These are phyloP conservation scores for Nasonia oneida DNA, from an alignment of 2,888 invertebrate genomes.

Conservation along the genomic window DNA sequence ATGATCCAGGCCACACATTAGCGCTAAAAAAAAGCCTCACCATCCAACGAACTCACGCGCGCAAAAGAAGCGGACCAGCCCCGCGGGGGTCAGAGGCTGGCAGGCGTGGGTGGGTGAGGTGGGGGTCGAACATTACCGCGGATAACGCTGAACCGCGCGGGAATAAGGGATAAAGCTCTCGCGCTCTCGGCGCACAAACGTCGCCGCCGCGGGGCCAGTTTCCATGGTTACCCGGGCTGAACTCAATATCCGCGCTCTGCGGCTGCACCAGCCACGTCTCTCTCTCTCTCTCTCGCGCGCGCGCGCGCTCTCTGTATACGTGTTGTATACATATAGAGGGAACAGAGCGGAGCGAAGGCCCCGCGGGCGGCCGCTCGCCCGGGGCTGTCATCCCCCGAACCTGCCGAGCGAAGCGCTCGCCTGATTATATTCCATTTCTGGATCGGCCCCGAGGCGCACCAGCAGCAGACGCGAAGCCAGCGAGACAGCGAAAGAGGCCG, in stretches of 20 bases:
- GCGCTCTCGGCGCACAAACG: conserved; percentile 71
- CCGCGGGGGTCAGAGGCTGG: conserved; percentile 7
- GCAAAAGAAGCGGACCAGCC: conserved; percentile 14
- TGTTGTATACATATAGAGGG: neutral
- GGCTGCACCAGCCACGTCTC: conserved; percentile 1
- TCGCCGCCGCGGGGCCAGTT: conserved; percentile 73
- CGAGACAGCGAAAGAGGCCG: conserved; percentile 1
- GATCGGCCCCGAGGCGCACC: conserved; percentile 70
- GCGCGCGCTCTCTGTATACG: neutral
- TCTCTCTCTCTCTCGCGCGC: neutral
- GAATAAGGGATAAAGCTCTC: conserved; percentile 75
- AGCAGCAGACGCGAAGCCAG: neutral
- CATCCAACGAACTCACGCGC: neutral
- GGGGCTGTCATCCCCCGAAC: conserved; percentile 77
- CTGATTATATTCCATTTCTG: conserved; percentile 79
- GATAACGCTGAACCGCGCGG: conserved; percentile 73
- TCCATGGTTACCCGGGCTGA: conserved; percentile 76
- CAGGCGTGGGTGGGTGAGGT: conserved; percentile 3
- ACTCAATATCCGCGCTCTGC: conserved; percentile 77
- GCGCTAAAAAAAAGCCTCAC: conserved; percentile 1
- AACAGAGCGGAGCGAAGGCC: conserved; percentile 16
- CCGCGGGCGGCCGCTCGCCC: conserved; percentile 25
- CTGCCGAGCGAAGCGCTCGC: conserved; percentile 74
- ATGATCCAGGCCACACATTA: conserved; percentile 25
- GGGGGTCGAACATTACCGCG: conserved; percentile 66